A percentile compares a stretch with the other conserved stretches of the same genome.
Conservation (phyloP, 1,140 invertebrate genomes). For the Lordiphosa stackelbergi region DNA sequence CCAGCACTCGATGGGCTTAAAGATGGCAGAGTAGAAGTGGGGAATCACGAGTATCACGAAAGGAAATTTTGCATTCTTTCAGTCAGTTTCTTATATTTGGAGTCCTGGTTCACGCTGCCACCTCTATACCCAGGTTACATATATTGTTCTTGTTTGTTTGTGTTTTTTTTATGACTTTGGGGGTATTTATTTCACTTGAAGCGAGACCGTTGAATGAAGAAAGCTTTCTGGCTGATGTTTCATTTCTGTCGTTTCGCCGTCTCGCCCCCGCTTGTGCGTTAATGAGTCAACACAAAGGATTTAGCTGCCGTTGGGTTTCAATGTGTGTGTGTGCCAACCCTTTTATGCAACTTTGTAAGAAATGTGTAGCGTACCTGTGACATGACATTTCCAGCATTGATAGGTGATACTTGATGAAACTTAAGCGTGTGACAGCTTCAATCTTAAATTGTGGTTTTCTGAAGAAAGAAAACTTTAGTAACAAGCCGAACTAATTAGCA, state of each 20-base stretch:
- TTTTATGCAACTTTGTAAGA: slow-evolving; percentile 16
- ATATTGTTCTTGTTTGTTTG: slow-evolving; percentile 26
- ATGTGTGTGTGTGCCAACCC: slow-evolving; percentile 58
- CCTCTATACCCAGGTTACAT: slow-evolving; percentile 11
- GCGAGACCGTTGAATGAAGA: slow-evolving; percentile 24
- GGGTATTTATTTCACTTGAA: slow-evolving; percentile 72
- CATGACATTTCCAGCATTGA: too few species aligned
- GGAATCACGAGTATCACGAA: too few species aligned
- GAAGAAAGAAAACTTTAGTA: too few species aligned
- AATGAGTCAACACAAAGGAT: slow-evolving; percentile 73
- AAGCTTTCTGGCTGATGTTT: slow-evolving; percentile 58
- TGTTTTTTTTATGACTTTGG: slow-evolving; percentile 67
- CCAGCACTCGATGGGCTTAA: too few species aligned
- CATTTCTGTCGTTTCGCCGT: slow-evolving; percentile 50
- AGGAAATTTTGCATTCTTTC: too few species aligned
- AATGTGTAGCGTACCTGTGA: too few species aligned
- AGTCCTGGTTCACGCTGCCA: slow-evolving; percentile 1
- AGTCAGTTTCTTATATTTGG: too few species aligned
- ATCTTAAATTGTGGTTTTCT: too few species aligned
- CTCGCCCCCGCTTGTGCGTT: slow-evolving; percentile 45
- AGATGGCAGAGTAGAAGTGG: too few species aligned
- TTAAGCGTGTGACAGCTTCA: too few species aligned
- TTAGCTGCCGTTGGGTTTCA: slow-evolving; percentile 64
- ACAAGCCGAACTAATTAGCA: too few species aligned
- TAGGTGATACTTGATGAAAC: too few species aligned